Evolutionary conservation across 1,140 invertebrate genomes (phyloP), one percentile per base, ranked within the genome.

Genomic region (Sycobia sp.): DNA sequence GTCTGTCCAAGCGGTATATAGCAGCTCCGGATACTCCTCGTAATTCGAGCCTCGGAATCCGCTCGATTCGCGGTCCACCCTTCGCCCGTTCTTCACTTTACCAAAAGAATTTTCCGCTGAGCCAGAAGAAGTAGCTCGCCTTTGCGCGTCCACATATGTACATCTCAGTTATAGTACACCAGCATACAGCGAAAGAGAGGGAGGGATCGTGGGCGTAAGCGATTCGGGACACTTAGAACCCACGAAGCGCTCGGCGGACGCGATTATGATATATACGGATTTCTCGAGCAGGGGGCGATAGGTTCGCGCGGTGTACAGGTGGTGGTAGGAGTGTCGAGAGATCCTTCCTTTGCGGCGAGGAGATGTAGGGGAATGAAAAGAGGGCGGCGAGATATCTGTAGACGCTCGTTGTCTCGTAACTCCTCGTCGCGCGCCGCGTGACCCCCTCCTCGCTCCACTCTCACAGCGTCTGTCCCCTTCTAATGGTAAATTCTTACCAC

Each of bases 211-310:
- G 16, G 47, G n/a, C 32, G 27, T 8, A 23, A 72, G 68, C 69
- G 73, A 71, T 74, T 76, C 68, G 63, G 62, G 67, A 71, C 70
- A 76, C 73, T 77, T 75, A 71, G 69, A 72, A 54, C n/a, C n/a
- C n/a, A n/a, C n/a, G 65, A 57, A 63, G 66, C 16, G 20, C 66
- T 76, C 70, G 72, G 61, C 44, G 67, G 69, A 69, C 64, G 73
- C 68, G 71, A 76, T 71, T 72, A 77, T 77, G 75, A 77, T 75
- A 71, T 75, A 76, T 75, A 70, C n/a, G n/a, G n/a, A n/a, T n/a
- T n/a, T n/a, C n/a, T n/a, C n/a, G n/a, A n/a, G n/a, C n/a, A n/a
- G n/a, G n/a, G n/a, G n/a, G n/a, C n/a, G n/a, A n/a, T n/a, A n/a
- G n/a, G n/a, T n/a, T n/a, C n/a, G n/a, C n/a, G n/a, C n/a, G n/a